Percentiles rank a stretch among this genome's conserved stretches.
Evolutionary conservation across 2,113 vertebrate species (phyloP).

Genomic region (Panthera uncia): DNA sequence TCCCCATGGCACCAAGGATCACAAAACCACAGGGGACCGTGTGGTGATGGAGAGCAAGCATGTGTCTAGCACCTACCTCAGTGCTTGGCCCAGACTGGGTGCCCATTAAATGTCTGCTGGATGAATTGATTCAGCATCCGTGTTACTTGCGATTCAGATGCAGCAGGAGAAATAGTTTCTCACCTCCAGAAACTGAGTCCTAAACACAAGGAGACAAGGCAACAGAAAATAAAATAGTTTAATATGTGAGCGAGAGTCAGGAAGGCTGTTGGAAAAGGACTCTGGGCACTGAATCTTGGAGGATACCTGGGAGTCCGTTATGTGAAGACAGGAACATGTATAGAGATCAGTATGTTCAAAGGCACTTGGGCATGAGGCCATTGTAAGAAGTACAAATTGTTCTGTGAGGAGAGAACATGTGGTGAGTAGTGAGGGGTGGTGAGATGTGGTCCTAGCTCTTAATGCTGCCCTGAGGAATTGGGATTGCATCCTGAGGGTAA

Average conservation of each 20-base stretch:
- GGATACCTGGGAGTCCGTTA: not conserved
- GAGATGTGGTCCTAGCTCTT: not conserved
- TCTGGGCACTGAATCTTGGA: not conserved
- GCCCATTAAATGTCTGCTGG: not conserved
- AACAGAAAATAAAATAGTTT: not conserved
- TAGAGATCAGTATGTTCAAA: not conserved
- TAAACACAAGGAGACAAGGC: not conserved
- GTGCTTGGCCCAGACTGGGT: not conserved
- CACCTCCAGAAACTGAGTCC: not conserved
- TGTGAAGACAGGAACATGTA: not conserved
- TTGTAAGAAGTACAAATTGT: not conserved
- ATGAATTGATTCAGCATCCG: not conserved
- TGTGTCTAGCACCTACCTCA: no score
- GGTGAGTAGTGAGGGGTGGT: fast-evolving
- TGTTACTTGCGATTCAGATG: not conserved
- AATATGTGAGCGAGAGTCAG: not conserved
- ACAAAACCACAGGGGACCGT: not conserved
- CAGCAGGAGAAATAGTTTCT: not conserved
- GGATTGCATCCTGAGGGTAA: not conserved
- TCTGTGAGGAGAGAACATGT: not conserved
- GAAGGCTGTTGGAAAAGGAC: not conserved
- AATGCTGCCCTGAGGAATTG: not conserved
- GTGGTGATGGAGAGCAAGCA: not conserved
- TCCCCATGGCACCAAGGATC: not conserved
- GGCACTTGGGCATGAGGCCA: not conserved